Evolutionary conservation across 2,113 vertebrate genomes (phyloP).

Genomic region (Actinemys pallida): DNA sequence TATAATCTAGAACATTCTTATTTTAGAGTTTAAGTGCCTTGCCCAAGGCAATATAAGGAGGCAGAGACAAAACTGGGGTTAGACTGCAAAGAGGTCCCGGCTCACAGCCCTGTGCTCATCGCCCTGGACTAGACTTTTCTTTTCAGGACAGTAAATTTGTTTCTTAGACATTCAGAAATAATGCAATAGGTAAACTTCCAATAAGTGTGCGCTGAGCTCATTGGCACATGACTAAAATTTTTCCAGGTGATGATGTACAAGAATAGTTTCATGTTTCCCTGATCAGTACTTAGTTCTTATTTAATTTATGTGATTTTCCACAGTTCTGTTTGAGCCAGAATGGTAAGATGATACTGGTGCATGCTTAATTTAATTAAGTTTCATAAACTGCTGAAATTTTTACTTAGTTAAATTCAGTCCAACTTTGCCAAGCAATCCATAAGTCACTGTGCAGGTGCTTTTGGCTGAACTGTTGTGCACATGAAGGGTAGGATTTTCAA

Average conservation of each 20-base stretch:
- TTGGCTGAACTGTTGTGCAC: not conserved
- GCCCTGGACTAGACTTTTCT: not conserved
- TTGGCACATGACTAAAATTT: constrained; percentile 8
- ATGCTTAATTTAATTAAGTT: not conserved
- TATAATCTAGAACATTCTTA: constrained; percentile 17
- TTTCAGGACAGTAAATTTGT: constrained; percentile 37
- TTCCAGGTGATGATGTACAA: not conserved
- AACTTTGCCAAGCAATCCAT: not conserved
- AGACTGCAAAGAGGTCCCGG: constrained; percentile 8
- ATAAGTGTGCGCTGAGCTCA: not conserved
- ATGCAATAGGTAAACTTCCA: not conserved
- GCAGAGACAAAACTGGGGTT: constrained; percentile 35
- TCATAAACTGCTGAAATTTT: not conserved
- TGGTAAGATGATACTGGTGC: not conserved
- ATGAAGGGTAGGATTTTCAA: not conserved
- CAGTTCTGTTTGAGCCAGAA: not conserved
- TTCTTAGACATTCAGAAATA: constrained; percentile 9
- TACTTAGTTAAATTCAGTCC: not conserved
- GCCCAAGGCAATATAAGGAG: constrained; percentile 28
- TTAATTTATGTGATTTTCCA: not conserved
- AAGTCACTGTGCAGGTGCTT: not conserved
- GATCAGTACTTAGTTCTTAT: not conserved
- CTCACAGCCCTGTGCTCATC: not conserved
- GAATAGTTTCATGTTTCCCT: not conserved
- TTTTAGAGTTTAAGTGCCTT: constrained; percentile 13